phyloP scores from a whole-genome alignment of 2,888 invertebrate species.

The Phorcus lineatus region DNA sequence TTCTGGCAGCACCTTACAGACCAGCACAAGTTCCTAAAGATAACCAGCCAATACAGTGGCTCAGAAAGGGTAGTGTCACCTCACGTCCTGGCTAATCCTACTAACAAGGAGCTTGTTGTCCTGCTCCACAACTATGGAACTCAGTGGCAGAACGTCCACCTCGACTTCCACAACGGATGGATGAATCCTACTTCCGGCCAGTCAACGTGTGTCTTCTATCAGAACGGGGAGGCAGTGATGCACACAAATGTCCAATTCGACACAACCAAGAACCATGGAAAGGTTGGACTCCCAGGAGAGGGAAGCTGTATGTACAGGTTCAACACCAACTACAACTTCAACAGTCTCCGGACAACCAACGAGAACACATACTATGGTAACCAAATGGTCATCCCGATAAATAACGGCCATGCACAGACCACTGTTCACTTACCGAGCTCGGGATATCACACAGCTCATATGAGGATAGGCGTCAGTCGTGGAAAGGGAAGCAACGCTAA shows the following conservation, averaged over 20 bases:
- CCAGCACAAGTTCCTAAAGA: background rate
- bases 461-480: background rate
- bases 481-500: background rate
- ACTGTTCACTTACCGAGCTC: background rate
- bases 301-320: background rate
- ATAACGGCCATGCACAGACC: background rate
- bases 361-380: background rate
- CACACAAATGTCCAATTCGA: background rate
- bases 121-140: background rate
- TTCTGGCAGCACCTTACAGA: background rate
- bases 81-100: background rate
- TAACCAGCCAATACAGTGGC: background rate
- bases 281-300: background rate
- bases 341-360: background rate
- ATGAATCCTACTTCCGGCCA: background rate
- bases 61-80: background rate
- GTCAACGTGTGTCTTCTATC: background rate
- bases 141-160: background rate
- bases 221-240: background rate
- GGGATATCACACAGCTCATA: background rate
- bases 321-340: background rate
- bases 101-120: background rate
- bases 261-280: background rate
- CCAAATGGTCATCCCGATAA: background rate
- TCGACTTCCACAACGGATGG: background rate